Conservation (phyloP, 92 coral and sea anemone species). For the Scolanthus callimorphus region DNA sequence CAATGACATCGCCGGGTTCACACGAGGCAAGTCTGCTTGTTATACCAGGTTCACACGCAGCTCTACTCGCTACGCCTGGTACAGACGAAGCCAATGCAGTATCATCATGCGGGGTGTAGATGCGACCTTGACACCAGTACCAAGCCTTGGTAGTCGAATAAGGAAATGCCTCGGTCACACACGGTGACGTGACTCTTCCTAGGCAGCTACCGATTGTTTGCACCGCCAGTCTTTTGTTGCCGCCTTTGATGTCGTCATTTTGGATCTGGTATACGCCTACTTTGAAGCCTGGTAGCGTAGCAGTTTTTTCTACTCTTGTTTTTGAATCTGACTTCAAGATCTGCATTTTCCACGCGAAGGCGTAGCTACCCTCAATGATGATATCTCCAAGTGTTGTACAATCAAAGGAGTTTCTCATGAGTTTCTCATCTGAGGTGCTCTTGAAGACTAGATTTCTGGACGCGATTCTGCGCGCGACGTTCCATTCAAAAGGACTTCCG, state of each 20-base stretch:
- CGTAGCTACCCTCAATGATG: conserved; percentile 29
- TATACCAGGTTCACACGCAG: not conserved
- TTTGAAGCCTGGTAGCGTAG: not conserved
- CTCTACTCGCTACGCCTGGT: too few relatives aligned
- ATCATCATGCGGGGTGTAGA: conserved; percentile 7
- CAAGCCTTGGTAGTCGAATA: too few relatives aligned
- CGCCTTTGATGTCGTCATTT: not conserved
- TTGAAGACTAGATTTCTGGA: not conserved
- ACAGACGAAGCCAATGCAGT: too few relatives aligned
- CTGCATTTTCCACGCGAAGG: conserved; percentile 29
- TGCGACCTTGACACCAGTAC: conserved; percentile 30
- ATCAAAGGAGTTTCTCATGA: conserved; percentile 7
- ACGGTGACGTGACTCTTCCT: not conserved
- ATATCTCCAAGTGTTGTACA: conserved; percentile 26
- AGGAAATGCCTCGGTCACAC: not conserved
- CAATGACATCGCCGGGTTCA: conserved; percentile 33
- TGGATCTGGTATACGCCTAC: conserved; percentile 18
- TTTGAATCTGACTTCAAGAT: not conserved
- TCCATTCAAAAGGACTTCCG: conserved; percentile 57
- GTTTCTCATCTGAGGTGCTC: not conserved
- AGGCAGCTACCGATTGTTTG: not conserved
- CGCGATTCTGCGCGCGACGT: conserved; percentile 22
- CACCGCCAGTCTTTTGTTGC: not conserved
- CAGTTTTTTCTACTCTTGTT: too few relatives aligned
- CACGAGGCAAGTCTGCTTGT: conserved; percentile 21